Evolutionary conservation across 2,113 vertebrate genomes (phyloP).

Genomic region (Coreoperca whiteheadi): DNA sequence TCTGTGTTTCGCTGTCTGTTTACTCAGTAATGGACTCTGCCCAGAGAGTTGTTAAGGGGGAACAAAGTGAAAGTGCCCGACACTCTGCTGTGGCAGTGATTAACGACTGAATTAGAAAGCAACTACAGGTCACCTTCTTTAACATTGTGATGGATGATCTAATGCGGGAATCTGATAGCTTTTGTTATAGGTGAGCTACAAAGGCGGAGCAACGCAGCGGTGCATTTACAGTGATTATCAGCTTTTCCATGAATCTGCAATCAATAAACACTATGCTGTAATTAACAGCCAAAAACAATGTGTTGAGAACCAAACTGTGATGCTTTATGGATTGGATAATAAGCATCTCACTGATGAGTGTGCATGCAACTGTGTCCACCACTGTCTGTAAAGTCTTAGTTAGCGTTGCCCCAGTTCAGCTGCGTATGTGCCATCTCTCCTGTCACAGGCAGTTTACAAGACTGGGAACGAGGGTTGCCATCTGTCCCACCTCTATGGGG

Average conservation of each 20-base stretch:
- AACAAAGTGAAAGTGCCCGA: conserved; percentile 68
- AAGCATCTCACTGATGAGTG: conserved; percentile 50
- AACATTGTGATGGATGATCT: conserved; percentile 73
- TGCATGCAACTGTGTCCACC: conserved; percentile 58
- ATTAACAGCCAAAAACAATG: conserved; percentile 53
- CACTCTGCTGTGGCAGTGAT: conserved; percentile 71
- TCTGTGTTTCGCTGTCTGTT: conserved; percentile 72
- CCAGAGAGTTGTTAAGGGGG: conserved; percentile 75
- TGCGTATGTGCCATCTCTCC: conserved; percentile 67
- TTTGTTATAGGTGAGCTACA: conserved; percentile 36
- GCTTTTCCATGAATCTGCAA: conserved; percentile 14
- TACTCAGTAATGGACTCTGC: conserved; percentile 80
- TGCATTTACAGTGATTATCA: not conserved
- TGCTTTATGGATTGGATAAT: conserved; percentile 20
- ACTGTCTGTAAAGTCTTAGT: conserved; percentile 61
- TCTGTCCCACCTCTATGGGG: conserved; percentile 83
- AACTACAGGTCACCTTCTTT: conserved; percentile 80
- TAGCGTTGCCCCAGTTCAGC: conserved; percentile 64
- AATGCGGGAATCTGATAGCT: conserved; percentile 51
- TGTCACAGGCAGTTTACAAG: conserved; percentile 80
- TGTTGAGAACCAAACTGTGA: not conserved
- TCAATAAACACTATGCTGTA: conserved; percentile 41
- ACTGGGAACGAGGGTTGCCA: conserved; percentile 79
- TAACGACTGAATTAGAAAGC: conserved; percentile 79
- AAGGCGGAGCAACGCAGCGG: not conserved